phyloP scores from a whole-genome alignment of 2,888 invertebrate species.

The Eurois occulta region DNA sequence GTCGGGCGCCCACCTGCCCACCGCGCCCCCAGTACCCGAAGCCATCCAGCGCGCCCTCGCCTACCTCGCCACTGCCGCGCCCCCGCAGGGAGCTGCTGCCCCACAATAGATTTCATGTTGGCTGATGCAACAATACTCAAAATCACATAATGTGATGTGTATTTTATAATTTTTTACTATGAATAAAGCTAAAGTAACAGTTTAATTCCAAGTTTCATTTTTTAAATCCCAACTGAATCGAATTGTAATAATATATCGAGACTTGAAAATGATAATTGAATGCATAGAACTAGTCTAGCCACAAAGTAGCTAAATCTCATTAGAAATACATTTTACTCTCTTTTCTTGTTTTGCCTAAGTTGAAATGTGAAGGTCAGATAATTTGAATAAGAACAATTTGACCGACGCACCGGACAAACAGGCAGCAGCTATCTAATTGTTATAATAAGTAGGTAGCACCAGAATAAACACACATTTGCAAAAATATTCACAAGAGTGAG shows the following conservation, averaged over 20 bases:
- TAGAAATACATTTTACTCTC: conserved; percentile 52
- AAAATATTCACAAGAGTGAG: conserved; percentile 20
- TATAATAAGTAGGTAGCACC: not conserved
- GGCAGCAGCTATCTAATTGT: conserved; percentile 24
- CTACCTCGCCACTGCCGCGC: conserved; percentile 92
- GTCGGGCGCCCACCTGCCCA: conserved; percentile 91
- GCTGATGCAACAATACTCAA: conserved; percentile 73
- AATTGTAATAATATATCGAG: conserved; percentile 8
- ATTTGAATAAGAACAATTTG: conserved; percentile 48
- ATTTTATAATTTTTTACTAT: conserved; percentile 78
- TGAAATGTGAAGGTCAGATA: conserved; percentile 57
- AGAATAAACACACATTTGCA: conserved; percentile 11
- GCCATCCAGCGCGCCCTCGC: conserved; percentile 92
- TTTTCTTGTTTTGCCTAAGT: conserved; percentile 43
- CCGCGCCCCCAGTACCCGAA: conserved; percentile 93
- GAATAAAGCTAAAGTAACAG: conserved; percentile 60
- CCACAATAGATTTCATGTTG: conserved; percentile 76
- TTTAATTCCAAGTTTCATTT: conserved; percentile 13
- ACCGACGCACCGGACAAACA: conserved; percentile 44
- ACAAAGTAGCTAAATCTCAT: conserved; percentile 21
- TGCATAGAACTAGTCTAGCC: conserved; percentile 33
- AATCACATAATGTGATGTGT: conserved; percentile 70
- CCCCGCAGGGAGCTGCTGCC: conserved; percentile 74
- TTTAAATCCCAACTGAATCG: not conserved
- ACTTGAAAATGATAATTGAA: conserved; percentile 19